Evolutionary conservation across 2,113 vertebrate species (phyloP), one percentile per base, ranked within the genome.

Genomic region (Octodon degus): DNA sequence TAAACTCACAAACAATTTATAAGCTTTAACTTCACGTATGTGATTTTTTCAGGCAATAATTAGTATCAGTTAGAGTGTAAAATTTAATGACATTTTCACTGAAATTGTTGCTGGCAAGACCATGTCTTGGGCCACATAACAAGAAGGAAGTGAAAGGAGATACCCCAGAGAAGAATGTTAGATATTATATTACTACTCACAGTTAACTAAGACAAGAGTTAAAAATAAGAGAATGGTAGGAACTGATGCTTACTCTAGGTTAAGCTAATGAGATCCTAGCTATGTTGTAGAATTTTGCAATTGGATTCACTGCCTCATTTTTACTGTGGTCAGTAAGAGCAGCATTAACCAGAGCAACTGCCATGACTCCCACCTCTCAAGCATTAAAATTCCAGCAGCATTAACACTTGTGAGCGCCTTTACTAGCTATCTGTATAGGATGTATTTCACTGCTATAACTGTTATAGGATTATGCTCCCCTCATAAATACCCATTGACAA

Each of bases 401-500:
- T 98, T 97, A 97, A 97, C 27, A 72, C 86, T 79, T 14, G 0
- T 63, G 89, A 2, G 14, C 37, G 70, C 91, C 96, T 98, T 96
- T 96, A 96, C 98, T 96, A 96, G 97, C 97, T 98, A 65, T 43
- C 90, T 4, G 91, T 95, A 90, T 50, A 58, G 95, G 96, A 96
- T 97, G 84, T 98, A 98, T 98, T 98, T 98, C 98, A 98, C 95
- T 77, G 97, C 97, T 91, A 72, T 92, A 98, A 94, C 96, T 0
- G 2, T 97, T 97, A 97, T 0, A 97, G 96, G 86, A 96, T 98
- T 97, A 97, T 86, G 14, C 77, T 98, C 86, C 25, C 80, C 97
- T 96, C 97, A 83, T 98, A 98, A 98, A 98, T 98, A 98, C 89
- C 97, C 70, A 2, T 37, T 93, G 98, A 98, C 97, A 97, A 97